Evolutionary conservation across 2,888 invertebrate genomes (phyloP).

Genomic region (Calameuta pallipes): DNA sequence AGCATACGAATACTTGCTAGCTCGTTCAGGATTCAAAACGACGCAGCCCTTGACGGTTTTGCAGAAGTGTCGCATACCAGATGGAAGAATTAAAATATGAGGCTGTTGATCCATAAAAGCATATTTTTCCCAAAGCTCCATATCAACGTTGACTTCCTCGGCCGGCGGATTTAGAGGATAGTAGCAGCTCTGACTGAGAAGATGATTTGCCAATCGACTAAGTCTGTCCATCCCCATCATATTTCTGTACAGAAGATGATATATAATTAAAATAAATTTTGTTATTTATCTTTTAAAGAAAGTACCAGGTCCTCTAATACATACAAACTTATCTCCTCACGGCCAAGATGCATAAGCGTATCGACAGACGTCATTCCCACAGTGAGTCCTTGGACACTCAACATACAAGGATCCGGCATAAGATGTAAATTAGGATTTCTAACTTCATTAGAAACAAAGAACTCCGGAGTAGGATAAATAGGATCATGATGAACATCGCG

Average conservation of each 20-base stretch:
- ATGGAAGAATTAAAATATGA: constrained; percentile 86
- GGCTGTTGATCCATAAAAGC: constrained; percentile 81
- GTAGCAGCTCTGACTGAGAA: constrained; percentile 82
- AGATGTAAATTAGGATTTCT: constrained; percentile 74
- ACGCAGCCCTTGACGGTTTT: constrained; percentile 83
- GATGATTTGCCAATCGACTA: constrained; percentile 78
- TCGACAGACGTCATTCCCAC: constrained; percentile 87
- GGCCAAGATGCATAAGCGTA: constrained; percentile 83
- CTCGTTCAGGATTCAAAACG: constrained; percentile 86
- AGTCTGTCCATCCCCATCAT: constrained; percentile 74
- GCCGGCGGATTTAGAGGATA: constrained; percentile 85
- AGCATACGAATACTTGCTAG: constrained; percentile 84
- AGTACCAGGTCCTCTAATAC: constrained; percentile 40
- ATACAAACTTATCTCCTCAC: constrained; percentile 82
- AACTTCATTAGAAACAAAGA: constrained; percentile 66
- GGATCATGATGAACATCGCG: constrained; percentile 83
- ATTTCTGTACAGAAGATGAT: constrained; percentile 56
- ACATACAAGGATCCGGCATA: constrained; percentile 83
- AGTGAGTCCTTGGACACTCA: constrained; percentile 81
- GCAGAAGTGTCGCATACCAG: constrained; percentile 83
- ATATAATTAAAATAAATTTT: background rate
- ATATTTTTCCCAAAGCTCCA: constrained; percentile 77
- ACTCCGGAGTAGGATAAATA: constrained; percentile 88
- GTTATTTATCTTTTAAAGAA: background rate
- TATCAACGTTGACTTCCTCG: constrained; percentile 76